Evolutionary conservation across 2,888 invertebrate species (phyloP).

Genomic region (Barypeithes pellucidus): DNA sequence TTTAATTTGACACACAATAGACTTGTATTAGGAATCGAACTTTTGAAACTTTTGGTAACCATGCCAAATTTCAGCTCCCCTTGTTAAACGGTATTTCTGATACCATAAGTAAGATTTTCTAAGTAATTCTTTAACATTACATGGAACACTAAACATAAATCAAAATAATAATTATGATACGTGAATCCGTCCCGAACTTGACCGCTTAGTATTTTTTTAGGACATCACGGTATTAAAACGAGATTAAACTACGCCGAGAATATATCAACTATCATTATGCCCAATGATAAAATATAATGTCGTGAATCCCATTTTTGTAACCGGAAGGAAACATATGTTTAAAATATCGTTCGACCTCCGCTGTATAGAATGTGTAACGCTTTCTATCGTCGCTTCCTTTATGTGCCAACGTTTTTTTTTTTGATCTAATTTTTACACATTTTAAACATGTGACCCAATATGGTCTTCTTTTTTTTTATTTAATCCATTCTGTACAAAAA

Average conservation of each 20-base stretch:
- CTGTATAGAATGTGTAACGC: conserved; percentile 19
- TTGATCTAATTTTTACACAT: conserved; percentile 23
- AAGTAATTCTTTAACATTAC: no score
- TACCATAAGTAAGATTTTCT: no score
- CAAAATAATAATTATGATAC: no score
- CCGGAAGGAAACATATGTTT: conserved; percentile 46
- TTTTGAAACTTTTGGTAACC: no score
- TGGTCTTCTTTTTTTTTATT: conserved; percentile 1
- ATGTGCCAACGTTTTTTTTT: conserved; percentile 28
- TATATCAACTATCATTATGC: background rate
- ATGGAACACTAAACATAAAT: no score
- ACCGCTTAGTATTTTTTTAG: no score
- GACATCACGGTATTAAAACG: background rate
- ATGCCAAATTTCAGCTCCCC: no score
- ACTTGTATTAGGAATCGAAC: no score
- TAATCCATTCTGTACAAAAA: no score
- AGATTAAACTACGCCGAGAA: background rate
- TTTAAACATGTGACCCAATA: conserved; percentile 23
- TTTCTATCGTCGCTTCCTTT: conserved; percentile 46
- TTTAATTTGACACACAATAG: no score
- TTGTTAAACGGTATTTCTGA: no score
- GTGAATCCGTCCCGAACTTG: no score
- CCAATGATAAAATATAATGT: conserved; percentile 14
- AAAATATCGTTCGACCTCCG: conserved; percentile 37
- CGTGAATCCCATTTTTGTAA: conserved; percentile 34